Conservation (phyloP, 2,888 invertebrate species). For the Eurytoma adleriae region DNA sequence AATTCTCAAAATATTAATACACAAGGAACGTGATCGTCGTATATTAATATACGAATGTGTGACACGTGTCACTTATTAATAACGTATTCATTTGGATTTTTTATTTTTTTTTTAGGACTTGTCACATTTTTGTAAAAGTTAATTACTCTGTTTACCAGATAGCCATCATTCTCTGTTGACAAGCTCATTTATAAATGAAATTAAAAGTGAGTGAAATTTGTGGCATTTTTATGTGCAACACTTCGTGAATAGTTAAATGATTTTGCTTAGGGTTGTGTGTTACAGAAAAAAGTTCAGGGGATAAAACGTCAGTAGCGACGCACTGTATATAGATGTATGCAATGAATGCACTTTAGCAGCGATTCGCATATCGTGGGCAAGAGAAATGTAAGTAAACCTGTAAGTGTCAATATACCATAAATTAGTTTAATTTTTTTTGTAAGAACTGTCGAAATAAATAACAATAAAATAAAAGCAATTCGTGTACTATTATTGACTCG, state of each 20-base stretch:
- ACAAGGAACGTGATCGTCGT: background rate
- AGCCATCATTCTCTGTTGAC: background rate
- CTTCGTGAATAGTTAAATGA: slow-evolving; percentile 28
- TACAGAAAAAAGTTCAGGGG: slow-evolving; percentile 47
- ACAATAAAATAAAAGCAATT: background rate
- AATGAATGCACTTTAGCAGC: slow-evolving; percentile 12
- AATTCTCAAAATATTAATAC: background rate
- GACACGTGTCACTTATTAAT: background rate
- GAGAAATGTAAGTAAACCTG: slow-evolving; percentile 47
- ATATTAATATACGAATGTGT: background rate
- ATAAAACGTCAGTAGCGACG: slow-evolving; percentile 1
- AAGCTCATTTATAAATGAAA: background rate
- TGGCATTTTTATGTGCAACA: slow-evolving; percentile 11
- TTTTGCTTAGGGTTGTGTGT: slow-evolving; percentile 53
- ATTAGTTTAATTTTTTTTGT: slow-evolving; percentile 1
- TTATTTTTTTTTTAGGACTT: background rate
- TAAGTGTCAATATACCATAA: background rate
- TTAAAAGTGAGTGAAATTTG: slow-evolving; percentile 47
- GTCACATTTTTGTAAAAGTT: slow-evolving; percentile 14
- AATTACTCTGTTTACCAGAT: slow-evolving; percentile 5
- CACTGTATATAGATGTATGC: slow-evolving; percentile 25
- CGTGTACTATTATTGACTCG: background rate
- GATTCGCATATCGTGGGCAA: slow-evolving; percentile 2
- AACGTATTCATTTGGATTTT: background rate
- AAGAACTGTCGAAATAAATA: background rate